Percentiles rank a stretch among this genome's conserved stretches.
phyloP scores from a whole-genome alignment of 1,140 invertebrate genomes.

The Metopolophium dirhodum region DNA sequence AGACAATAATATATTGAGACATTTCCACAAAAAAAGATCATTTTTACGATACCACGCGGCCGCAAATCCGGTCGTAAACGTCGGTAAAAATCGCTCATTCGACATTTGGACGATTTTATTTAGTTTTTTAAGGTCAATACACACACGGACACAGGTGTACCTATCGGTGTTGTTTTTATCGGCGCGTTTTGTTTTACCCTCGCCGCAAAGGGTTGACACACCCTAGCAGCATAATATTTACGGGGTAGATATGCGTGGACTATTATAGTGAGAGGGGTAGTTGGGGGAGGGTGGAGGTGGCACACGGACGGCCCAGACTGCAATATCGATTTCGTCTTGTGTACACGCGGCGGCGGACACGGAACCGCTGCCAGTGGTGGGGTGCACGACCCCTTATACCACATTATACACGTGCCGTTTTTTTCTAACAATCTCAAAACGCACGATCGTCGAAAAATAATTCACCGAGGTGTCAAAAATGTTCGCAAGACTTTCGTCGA shows the following conservation, averaged over 20 bases:
- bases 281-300: constrained; percentile 17
- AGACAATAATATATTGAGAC: neutral
- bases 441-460: neutral
- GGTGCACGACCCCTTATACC: constrained; percentile 44
- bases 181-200: neutral
- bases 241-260: neutral
- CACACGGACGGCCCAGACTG: constrained; percentile 54
- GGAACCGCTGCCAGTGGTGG: neutral
- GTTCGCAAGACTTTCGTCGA: neutral
- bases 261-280: neutral
- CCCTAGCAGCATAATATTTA: constrained; percentile 24
- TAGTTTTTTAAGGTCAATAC: neutral
- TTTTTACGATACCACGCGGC: neutral
- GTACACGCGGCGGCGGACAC: neutral
- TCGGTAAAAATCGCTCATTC: neutral
- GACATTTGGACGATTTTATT: neutral
- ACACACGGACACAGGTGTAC: neutral
- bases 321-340: constrained; percentile 55
- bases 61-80: neutral
- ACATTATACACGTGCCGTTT: constrained; percentile 48
- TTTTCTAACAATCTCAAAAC: neutral
- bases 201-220: constrained; percentile 48
- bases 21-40: neutral
- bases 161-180: neutral
- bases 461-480: neutral